These are phyloP conservation scores for Colius striatus DNA, from an alignment of 2,113 vertebrate species.

Conservation along the genomic window DNA sequence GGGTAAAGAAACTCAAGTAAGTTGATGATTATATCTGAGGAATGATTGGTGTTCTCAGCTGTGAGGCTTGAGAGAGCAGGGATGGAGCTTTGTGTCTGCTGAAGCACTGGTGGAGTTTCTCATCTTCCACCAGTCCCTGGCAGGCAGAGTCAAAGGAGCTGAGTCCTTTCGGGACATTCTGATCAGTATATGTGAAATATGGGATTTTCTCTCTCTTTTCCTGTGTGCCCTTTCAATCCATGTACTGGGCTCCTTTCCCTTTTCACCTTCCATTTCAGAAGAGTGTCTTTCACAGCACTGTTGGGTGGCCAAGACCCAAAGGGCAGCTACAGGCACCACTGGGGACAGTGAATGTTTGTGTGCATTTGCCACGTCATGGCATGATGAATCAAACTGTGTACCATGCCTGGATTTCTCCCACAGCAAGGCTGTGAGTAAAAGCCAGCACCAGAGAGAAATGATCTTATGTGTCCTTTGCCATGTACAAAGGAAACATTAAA, in stretches of 20 bases:
- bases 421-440: not conserved
- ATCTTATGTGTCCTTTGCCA: not conserved
- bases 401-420: not conserved
- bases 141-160: not conserved
- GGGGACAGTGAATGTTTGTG: accelerated
- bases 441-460: not conserved
- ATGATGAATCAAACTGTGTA: accelerated
- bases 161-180: not conserved
- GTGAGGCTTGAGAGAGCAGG: not conserved
- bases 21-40: not conserved
- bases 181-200: not conserved
- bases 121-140: too few relatives aligned
- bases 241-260: not conserved
- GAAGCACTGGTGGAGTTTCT: not conserved
- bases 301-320: not conserved
- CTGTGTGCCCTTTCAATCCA: not conserved
- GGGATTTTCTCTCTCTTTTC: not conserved
- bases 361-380: accelerated
- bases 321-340: too few relatives aligned
- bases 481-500: not conserved
- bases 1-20: not conserved
- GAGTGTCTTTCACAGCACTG: not conserved
- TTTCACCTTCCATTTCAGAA: not conserved
- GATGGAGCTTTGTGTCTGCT: not conserved
- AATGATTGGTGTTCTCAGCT: not conserved